Conservation (phyloP, 2,888 invertebrate species). For the Alloscopus bannaensis region DNA sequence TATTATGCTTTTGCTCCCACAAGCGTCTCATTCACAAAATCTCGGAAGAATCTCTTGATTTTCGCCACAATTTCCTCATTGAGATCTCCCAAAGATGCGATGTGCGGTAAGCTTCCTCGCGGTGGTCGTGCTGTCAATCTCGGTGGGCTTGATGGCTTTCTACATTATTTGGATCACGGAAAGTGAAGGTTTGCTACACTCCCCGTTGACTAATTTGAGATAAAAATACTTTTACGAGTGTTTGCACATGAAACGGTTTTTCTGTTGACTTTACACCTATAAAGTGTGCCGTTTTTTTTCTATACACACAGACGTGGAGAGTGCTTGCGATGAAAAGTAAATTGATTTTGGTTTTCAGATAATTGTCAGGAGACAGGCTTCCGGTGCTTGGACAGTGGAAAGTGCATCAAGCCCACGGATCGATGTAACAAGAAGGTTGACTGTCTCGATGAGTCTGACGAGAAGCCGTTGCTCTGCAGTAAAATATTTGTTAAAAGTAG, state of each 20-base stretch:
- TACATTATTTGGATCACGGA: constrained; percentile 57
- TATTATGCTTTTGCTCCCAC: too few relatives aligned
- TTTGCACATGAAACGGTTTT: too few relatives aligned
- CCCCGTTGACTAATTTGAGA: too few relatives aligned
- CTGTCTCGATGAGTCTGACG: constrained; percentile 43
- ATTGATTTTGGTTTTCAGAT: too few relatives aligned
- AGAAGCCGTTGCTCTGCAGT: constrained; percentile 37
- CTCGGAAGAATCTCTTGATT: too few relatives aligned
- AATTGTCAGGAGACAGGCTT: not conserved
- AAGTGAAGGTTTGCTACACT: constrained; percentile 36
- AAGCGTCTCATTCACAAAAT: too few relatives aligned
- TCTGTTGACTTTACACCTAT: too few relatives aligned
- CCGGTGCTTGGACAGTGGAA: constrained; percentile 26
- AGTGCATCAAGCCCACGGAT: constrained; percentile 24
- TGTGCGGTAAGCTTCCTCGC: constrained; percentile 68
- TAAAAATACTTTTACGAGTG: not conserved
- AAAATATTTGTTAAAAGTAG: too few relatives aligned
- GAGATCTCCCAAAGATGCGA: constrained; percentile 50
- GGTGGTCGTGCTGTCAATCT: constrained; percentile 56
- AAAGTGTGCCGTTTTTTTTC: too few relatives aligned
- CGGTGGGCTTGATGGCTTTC: constrained; percentile 56
- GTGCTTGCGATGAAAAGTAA: too few relatives aligned
- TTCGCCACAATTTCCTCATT: not conserved
- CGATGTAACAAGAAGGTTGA: constrained; percentile 21
- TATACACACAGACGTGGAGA: too few relatives aligned